Base-by-base conservation (phyloP, 2,797 vertebrate species). In the Falco naumanni region DNA sequence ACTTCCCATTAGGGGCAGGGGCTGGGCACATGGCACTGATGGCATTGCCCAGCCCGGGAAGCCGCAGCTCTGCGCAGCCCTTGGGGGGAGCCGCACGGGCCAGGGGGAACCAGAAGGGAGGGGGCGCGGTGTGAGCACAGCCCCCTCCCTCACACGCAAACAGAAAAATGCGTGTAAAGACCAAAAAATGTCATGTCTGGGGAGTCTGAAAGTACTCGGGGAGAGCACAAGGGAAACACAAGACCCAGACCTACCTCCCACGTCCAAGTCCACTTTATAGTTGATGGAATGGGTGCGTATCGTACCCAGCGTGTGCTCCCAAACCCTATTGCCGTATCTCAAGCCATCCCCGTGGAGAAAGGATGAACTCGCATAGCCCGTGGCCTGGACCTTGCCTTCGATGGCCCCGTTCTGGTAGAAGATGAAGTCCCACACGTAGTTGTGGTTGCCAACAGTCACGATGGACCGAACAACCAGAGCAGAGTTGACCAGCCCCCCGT, bases 371-470 rank as follows among this genome's bases (percentile, higher is more conserved):
- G 95, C 25, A 16, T 97, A 98, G 4, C 98, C 98, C 0, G 98
- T 98, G 66, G 98, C 97, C 31, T 96, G 97, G 59, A 98, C 98
- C 57, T 97, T 97, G 71, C 96, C 97, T 89, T 98, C 98, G 0
- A 98, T 80, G 3, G 95, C 98, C 72, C 98, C 98, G 1, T 97
- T 98, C 86, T 98, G 97, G 93, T 98, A 89, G 84, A 98, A 97
- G 33, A 97, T 43, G 57, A 98, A 98, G 83, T 98, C 98, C 97
- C 98, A 98, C 33, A 98, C 70, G 1, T 98, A 98, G 92, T 98
- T 97, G 0, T 98, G 76, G 95, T 98, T 98, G 72, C 98, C 98
- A 77, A 98, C 72, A 0, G 98, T 97, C 0, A 97, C 84, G 8
- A 98, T 92, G n/a, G 98, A 98, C 3, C 98, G 98, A 47, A 98